Percentiles rank a stretch among this genome's conserved stretches.
These are phyloP conservation scores for Ochropacha duplaris DNA, from an alignment of 2,888 invertebrate genomes.

Conservation along the genomic window DNA sequence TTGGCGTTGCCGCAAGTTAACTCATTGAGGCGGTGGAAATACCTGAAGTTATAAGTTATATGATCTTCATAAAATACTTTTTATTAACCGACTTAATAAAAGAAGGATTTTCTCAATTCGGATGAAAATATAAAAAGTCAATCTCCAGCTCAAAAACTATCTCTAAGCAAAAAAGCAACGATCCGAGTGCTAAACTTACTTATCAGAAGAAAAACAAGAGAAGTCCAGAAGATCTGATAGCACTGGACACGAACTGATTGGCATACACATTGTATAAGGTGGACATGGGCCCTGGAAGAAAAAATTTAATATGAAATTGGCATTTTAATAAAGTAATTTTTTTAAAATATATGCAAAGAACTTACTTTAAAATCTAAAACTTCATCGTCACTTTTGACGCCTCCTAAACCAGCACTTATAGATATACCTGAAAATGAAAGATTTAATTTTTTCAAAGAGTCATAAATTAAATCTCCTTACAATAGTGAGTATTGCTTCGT, in stretches of 20 bases:
- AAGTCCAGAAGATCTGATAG: slow-evolving; percentile 82
- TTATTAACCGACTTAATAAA: too few relatives aligned
- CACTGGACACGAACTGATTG: slow-evolving; percentile 81
- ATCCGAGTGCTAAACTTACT: slow-evolving; percentile 53
- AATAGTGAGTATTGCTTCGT: too few relatives aligned
- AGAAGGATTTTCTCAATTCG: too few relatives aligned
- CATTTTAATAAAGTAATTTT: neutral
- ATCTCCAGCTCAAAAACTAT: too few relatives aligned
- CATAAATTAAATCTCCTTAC: too few relatives aligned
- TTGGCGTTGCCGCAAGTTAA: slow-evolving; percentile 84
- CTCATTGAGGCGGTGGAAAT: slow-evolving; percentile 80
- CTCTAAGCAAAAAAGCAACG: too few relatives aligned
- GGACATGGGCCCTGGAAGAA: slow-evolving; percentile 68
- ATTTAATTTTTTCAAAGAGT: too few relatives aligned
- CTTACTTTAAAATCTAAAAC: slow-evolving; percentile 46
- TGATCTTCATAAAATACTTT: too few relatives aligned
- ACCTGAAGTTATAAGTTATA: slow-evolving; percentile 55
- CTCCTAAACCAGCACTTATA: slow-evolving; percentile 59
- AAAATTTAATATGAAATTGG: slow-evolving; percentile 1
- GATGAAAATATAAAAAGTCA: too few relatives aligned
- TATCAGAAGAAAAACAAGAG: slow-evolving; percentile 83
- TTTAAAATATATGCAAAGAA: slow-evolving; percentile 1
- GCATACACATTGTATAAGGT: slow-evolving; percentile 75
- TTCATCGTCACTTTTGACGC: slow-evolving; percentile 42
- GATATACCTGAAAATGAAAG: slow-evolving; percentile 56